Evolutionary conservation across 2,113 vertebrate genomes (phyloP).

Genomic region (mouse (Mus musculus)): DNA sequence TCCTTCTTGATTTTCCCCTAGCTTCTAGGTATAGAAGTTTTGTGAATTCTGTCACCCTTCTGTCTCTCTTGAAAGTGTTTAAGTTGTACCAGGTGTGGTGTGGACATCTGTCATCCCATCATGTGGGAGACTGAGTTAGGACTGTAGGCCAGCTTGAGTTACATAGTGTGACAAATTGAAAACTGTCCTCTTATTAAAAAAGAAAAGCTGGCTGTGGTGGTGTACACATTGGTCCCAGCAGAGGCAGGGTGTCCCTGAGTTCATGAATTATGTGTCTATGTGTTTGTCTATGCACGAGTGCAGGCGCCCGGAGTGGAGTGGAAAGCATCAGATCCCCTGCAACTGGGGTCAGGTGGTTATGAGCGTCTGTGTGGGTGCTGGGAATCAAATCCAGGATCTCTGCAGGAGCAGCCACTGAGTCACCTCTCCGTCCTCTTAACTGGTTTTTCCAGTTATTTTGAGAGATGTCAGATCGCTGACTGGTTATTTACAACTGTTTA

Average conservation of each 20-base stretch:
- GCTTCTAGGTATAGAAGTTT: conserved; percentile 49
- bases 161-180: background rate
- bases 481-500: background rate
- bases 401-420: background rate
- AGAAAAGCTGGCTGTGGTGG: background rate
- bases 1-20: conserved; percentile 49
- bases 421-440: background rate
- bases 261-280: background rate
- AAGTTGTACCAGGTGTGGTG: background rate
- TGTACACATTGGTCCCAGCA: background rate
- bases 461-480: background rate
- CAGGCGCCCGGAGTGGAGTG: background rate
- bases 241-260: background rate
- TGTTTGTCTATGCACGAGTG: background rate
- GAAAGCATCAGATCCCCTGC: background rate
- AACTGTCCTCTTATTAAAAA: background rate
- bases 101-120: too few species aligned
- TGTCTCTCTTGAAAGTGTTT: conserved; percentile 38
- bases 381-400: background rate
- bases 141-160: background rate
- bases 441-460: background rate
- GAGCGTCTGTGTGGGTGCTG: background rate
- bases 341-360: background rate
- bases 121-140: background rate
- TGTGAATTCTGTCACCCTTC: conserved; percentile 49